Percentiles rank a stretch among this genome's conserved stretches.
phyloP scores from a whole-genome alignment of 2,113 vertebrate species.

The Amphiprion percula region DNA sequence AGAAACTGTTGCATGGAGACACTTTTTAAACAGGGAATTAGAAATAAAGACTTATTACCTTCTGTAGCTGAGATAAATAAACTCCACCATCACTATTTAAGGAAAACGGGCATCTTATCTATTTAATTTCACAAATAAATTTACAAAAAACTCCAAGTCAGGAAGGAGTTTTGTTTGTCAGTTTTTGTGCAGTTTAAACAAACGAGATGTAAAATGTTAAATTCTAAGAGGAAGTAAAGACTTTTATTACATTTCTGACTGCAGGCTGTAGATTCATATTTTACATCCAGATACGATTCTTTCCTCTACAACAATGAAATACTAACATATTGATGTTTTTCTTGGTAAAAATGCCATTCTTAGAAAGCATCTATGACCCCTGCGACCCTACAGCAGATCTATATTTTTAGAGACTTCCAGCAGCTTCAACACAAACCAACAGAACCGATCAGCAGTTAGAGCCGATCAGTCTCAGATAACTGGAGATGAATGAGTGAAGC shows the following conservation, averaged over 20 bases:
- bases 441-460: constrained; percentile 33
- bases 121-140: not conserved
- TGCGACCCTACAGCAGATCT: not conserved
- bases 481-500: not conserved
- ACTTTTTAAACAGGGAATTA: too few species aligned
- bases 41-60: too few species aligned
- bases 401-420: not conserved
- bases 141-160: not conserved
- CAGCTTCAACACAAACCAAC: constrained; percentile 41
- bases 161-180: not conserved
- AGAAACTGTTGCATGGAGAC: too few species aligned
- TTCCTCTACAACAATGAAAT: too few species aligned
- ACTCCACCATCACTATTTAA: too few species aligned
- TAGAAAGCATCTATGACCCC: not conserved
- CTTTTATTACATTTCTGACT: too few species aligned
- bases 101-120: not conserved
- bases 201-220: not conserved
- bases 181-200: too few species aligned
- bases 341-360: too few species aligned
- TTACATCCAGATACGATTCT: too few species aligned
- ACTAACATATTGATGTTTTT: too few species aligned
- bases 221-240: not conserved
- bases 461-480: constrained; percentile 38
- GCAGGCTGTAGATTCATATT: too few species aligned
- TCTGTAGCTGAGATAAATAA: too few species aligned